Conservation (phyloP, 2,113 vertebrate genomes). For the Anthoscopus minutus region DNA sequence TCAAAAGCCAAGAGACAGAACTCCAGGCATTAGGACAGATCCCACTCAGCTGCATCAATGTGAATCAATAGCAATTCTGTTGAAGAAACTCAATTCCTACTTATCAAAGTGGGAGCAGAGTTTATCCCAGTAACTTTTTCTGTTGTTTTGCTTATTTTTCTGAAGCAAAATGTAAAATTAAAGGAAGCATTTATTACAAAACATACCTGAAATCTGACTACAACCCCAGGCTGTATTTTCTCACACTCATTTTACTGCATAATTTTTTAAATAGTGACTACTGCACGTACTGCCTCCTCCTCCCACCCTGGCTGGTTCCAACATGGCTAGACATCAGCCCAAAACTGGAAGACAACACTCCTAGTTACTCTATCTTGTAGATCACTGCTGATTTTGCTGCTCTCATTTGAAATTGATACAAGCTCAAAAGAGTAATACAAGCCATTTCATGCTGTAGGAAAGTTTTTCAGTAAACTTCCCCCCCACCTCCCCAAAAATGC, state of each 20-base stretch:
- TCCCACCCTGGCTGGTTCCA: not conserved
- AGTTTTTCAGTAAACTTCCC: not conserved
- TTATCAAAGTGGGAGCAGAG: not conserved
- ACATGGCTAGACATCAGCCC: not conserved
- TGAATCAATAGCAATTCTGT: not conserved
- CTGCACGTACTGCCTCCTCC: not conserved
- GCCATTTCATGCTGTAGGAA: not conserved
- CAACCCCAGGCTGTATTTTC: not conserved
- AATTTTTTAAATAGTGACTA: not conserved
- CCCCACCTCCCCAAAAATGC: accelerated
- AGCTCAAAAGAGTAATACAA: too few species aligned
- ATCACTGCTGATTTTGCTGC: not conserved
- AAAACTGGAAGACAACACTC: not conserved
- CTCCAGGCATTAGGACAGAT: not conserved
- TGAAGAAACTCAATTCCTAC: not conserved
- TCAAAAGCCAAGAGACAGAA: not conserved
- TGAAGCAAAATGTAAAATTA: not conserved
- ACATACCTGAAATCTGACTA: not conserved
- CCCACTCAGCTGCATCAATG: not conserved
- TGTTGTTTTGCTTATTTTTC: not conserved
- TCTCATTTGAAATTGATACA: not conserved
- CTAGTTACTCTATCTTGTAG: not conserved
- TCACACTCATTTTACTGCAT: not conserved
- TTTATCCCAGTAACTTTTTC: not conserved
- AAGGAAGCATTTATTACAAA: not conserved